Percentiles rank a stretch among this genome's conserved stretches.
Conservation (phyloP, 2,113 vertebrate genomes). For the Notiomystis cincta region DNA sequence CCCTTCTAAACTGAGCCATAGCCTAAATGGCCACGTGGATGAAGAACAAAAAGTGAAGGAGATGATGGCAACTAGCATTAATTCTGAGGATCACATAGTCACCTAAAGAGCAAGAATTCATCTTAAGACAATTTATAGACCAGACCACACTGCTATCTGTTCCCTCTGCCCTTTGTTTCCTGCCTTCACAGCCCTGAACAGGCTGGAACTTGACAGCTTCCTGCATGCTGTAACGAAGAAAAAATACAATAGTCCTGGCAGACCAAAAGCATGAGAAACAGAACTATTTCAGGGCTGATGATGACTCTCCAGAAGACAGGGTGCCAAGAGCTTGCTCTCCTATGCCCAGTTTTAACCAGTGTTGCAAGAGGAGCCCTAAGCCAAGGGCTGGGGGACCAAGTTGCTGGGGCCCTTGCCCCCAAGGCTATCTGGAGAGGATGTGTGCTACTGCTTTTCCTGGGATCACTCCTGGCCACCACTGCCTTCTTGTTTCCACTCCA, state of each 20-base stretch:
- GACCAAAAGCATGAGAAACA: not conserved
- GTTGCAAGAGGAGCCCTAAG: not conserved
- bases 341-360: not conserved
- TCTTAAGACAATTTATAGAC: not conserved
- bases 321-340: not conserved
- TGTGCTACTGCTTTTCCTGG: not conserved
- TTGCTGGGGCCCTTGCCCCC: not conserved
- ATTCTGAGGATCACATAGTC: not conserved
- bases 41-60: not conserved
- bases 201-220: not conserved
- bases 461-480: not conserved
- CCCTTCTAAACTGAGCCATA: not conserved
- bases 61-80: not conserved
- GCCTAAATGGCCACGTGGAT: not conserved
- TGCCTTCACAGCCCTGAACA: not conserved
- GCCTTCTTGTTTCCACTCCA: not conserved
- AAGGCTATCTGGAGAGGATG: not conserved
- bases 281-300: not conserved
- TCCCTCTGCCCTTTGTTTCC: not conserved
- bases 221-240: not conserved
- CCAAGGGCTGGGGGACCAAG: fast-evolving
- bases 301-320: not conserved
- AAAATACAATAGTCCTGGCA: not conserved
- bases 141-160: not conserved
- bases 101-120: not conserved